phyloP scores from a whole-genome alignment of 2,888 invertebrate species.

The Caenorhabditis sp. region DNA sequence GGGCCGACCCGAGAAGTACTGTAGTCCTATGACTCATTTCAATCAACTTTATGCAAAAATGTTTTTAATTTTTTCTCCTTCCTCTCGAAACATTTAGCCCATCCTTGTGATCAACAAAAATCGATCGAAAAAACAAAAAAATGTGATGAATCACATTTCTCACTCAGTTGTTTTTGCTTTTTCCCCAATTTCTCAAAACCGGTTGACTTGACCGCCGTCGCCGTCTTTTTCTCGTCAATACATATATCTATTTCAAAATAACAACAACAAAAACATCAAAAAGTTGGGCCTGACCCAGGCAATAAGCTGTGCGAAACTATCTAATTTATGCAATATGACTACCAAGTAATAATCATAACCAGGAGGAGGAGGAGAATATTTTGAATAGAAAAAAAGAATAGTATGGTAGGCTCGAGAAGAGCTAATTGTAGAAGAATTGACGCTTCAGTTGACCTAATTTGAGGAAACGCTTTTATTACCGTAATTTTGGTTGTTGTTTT shows the following conservation, averaged over 20 bases:
- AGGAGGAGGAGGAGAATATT: neutral
- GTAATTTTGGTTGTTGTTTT: neutral
- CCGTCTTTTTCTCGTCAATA: no score
- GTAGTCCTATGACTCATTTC: no score
- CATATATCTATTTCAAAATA: neutral
- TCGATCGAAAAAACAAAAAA: neutral
- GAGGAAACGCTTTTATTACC: neutral
- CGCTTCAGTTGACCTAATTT: neutral
- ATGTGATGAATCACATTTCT: neutral
- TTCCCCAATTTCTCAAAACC: neutral
- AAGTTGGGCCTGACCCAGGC: neutral
- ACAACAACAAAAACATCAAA: neutral
- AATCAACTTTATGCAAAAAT: no score
- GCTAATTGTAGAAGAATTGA: no score
- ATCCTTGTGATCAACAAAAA: neutral
- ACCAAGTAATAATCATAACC: neutral
- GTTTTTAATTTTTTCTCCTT: no score
- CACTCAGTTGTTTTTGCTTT: neutral
- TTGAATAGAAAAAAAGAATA: neutral
- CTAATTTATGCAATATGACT: neutral
- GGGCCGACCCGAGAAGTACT: no score
- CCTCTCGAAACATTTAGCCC: neutral
- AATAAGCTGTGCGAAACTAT: neutral
- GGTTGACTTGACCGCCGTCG: neutral
- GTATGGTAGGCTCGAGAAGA: no score